Evolutionary conservation across 1,140 invertebrate species (phyloP), one percentile per base, ranked within the genome.

Genomic region (Thereuonema tuberculata): DNA sequence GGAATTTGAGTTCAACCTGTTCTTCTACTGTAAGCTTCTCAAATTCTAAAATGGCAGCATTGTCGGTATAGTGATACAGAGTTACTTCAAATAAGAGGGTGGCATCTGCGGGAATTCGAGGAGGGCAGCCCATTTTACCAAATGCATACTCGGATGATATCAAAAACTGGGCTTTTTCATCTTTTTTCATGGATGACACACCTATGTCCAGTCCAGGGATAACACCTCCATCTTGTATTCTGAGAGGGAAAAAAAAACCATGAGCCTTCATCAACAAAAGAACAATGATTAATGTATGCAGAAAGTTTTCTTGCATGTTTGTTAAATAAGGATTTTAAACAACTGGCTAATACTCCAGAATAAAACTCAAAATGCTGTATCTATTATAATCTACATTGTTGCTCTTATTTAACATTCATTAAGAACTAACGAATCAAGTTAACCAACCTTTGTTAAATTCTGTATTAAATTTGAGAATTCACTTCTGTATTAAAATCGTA

Each of bases 151-250:
- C 71, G 1, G 82, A 80, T 57, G 79, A 74, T 49, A 89, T 74
- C 1, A 87, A 66, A 66, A 88, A 83, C 26, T 80, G 71, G 3
- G 85, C 73, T 46, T 79, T 74, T 66, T 89, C 86, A 57, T 78
- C 78, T 24, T 80, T 78, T 59, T 72, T 75, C 79, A 89, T 85
- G 0, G 78, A 76, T 3, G 69, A 63, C 9, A 89, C 72, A 3
- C 76, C 84, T 43, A 84, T 67, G 56, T 86, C 82, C 28, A 88
- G 72, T 1, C 86, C 86, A 1, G 72, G 69, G 47, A 89, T 68
- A 0, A 84, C 62, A 17, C 68, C 64, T n/a, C 77, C 77, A 1
- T 66, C 48, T 25, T 76, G 75, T 3, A 86, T 59, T 14, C 70
- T 61, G 56, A 52, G 31, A 54, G 54, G 56, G 37, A 37, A 27